phyloP scores from a whole-genome alignment of 2,888 invertebrate species.

The Poecilus cupreus region DNA sequence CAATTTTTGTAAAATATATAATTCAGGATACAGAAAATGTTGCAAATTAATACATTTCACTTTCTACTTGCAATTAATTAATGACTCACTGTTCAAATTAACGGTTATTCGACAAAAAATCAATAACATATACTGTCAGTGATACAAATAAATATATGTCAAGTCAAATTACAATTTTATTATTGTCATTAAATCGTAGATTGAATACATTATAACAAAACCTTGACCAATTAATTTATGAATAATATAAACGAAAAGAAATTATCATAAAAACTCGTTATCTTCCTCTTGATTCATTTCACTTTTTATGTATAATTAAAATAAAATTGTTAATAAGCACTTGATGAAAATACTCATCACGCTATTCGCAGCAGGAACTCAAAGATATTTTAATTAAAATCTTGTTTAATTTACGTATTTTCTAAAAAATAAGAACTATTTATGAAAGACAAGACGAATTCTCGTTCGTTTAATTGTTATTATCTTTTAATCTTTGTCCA shows the following conservation, averaged over 20 bases:
- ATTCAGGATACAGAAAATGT: not conserved
- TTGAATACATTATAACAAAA: conserved; percentile 21
- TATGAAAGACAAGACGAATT: conserved; percentile 22
- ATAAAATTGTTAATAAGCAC: not conserved
- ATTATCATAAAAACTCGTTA: not conserved
- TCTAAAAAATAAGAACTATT: not conserved
- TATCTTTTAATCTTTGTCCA: conserved; percentile 44
- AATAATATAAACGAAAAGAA: conserved; percentile 12
- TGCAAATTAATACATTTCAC: not conserved
- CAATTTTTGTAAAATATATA: not conserved
- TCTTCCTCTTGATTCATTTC: not conserved
- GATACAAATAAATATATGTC: conserved; percentile 14
- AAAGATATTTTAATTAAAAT: not conserved
- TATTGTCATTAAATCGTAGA: conserved; percentile 1
- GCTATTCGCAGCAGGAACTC: not conserved
- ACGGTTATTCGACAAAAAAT: not conserved
- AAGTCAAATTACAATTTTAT: conserved; percentile 14
- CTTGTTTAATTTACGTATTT: not conserved
- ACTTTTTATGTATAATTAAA: not conserved
- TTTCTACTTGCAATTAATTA: conserved; percentile 14
- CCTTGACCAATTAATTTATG: conserved; percentile 53
- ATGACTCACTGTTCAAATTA: not conserved
- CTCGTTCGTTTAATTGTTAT: conserved; percentile 14
- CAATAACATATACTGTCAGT: not conserved
- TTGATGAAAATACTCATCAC: not conserved